Conservation (phyloP, 2,797 vertebrate genomes). For the Protosalanx chinensis region DNA sequence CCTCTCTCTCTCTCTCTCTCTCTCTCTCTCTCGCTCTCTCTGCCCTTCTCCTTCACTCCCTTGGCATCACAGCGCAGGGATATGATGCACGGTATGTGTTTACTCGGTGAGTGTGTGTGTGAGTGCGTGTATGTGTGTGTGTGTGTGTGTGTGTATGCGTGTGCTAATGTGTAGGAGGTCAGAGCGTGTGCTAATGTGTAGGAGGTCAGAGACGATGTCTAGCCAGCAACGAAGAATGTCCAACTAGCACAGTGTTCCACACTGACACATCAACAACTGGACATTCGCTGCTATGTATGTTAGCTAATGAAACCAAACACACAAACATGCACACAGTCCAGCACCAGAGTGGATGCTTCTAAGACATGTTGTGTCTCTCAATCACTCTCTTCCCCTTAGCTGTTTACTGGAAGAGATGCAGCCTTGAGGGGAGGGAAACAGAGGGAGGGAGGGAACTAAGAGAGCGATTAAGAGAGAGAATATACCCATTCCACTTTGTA, state of each 20-base stretch:
- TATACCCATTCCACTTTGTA: too few species aligned
- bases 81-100: neutral
- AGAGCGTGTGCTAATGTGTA: constrained; percentile 1
- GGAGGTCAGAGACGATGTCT: constrained; percentile 5
- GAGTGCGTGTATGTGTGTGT: constrained; percentile 5
- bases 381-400: neutral
- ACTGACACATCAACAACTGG: neutral
- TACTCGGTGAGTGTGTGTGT: neutral
- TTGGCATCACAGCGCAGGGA: neutral
- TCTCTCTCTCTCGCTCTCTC: constrained; percentile 4
- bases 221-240: neutral
- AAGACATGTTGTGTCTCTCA: constrained; percentile 61
- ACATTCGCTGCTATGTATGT: neutral
- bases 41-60: neutral
- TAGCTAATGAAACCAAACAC: neutral
- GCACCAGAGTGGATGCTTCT: constrained; percentile 87
- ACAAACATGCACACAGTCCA: neutral
- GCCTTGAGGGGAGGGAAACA: constrained; percentile 32
- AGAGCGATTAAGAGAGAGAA: too few species aligned
- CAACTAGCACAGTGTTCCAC: neutral
- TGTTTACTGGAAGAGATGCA: constrained; percentile 47
- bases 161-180: neutral
- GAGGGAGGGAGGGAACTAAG: constrained; percentile 21
- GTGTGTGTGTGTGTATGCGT: neutral
- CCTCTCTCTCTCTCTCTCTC: constrained; percentile 8